phyloP scores from a whole-genome alignment of 2,888 invertebrate genomes.

The Leptinotarsa rubiginosa region DNA sequence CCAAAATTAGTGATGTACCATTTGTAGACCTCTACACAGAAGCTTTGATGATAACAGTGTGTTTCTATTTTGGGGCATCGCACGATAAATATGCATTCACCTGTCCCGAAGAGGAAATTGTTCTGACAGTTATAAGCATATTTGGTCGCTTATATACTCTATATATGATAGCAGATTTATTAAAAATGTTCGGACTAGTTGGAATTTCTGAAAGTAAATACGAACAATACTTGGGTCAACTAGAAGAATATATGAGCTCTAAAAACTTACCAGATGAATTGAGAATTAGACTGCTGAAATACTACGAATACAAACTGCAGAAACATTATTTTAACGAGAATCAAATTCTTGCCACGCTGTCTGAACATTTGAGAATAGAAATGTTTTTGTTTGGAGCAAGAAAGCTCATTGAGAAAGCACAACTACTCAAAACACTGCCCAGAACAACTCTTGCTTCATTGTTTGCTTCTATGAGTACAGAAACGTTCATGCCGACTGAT shows the following conservation, averaged over 20 bases:
- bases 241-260: conserved; percentile 68
- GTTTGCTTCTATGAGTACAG: conserved; percentile 32
- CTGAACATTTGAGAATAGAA: conserved; percentile 64
- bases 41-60: conserved; percentile 49
- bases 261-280: conserved; percentile 68
- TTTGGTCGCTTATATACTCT: conserved; percentile 54
- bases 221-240: conserved; percentile 67
- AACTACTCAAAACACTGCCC: conserved; percentile 65
- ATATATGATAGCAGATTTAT: conserved; percentile 49
- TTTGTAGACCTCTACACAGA: conserved; percentile 34
- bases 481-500: conserved; percentile 54
- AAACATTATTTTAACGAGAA: conserved; percentile 69
- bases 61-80: conserved; percentile 56
- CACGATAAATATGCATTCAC: conserved; percentile 44
- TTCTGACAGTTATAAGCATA: conserved; percentile 47
- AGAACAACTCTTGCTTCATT: conserved; percentile 58
- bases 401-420: conserved; percentile 66
- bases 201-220: conserved; percentile 64
- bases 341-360: conserved; percentile 54
- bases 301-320: conserved; percentile 69
- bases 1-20: neutral
- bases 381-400: conserved; percentile 66
- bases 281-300: conserved; percentile 66
- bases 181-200: conserved; percentile 55
- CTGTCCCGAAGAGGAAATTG: conserved; percentile 45